Evolutionary conservation across 1,140 invertebrate genomes (phyloP).

Genomic region (Drosophila obscura): DNA sequence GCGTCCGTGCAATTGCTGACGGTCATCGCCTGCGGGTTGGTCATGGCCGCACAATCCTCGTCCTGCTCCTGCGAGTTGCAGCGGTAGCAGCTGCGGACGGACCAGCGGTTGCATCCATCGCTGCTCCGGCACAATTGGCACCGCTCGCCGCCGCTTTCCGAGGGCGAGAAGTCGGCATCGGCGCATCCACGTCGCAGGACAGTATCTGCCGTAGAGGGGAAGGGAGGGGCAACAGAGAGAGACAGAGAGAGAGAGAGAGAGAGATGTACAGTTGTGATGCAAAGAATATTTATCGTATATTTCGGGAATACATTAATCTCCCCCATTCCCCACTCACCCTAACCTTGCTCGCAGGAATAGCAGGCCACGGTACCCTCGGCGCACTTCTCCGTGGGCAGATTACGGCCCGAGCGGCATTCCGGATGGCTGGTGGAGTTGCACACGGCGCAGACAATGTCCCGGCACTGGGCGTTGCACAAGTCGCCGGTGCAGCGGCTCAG

Average conservation of each 20-base stretch:
- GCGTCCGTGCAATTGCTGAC: constrained; percentile 52
- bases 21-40: constrained; percentile 26
- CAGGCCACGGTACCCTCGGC: constrained; percentile 53
- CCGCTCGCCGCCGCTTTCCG: constrained; percentile 24
- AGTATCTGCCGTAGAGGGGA: constrained; percentile 37
- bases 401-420: constrained; percentile 48
- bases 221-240: background rate
- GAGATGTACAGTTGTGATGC: background rate
- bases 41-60: constrained; percentile 59
- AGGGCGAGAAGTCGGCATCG: constrained; percentile 29
- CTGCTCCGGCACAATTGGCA: constrained; percentile 67
- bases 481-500: constrained; percentile 67
- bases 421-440: constrained; percentile 67
- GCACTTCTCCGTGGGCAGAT: constrained; percentile 46
- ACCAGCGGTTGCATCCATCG: constrained; percentile 66
- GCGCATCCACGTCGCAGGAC: constrained; percentile 66
- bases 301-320: background rate
- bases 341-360: constrained; percentile 76
- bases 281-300: no score
- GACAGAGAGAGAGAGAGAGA: background rate
- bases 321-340: constrained; percentile 34
- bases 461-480: constrained; percentile 66
- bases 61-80: constrained; percentile 60
- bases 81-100: constrained; percentile 70
- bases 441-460: constrained; percentile 61